Base-by-base conservation (phyloP, 2,888 invertebrate genomes). In the Philereme vetulata region DNA sequence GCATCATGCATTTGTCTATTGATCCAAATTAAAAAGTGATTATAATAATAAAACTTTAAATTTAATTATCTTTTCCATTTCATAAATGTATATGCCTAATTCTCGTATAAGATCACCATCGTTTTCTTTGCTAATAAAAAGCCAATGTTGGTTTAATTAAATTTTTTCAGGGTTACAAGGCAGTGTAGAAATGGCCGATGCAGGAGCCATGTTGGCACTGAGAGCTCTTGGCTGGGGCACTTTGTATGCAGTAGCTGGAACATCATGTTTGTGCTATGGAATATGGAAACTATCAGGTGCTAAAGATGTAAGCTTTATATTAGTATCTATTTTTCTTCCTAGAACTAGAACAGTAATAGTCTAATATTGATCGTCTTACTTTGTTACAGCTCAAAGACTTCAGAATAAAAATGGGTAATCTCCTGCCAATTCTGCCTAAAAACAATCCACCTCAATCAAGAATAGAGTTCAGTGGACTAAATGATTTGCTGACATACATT, bases 261-360 rank as follows among this genome's bases (percentile, higher is more conserved):
- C 97, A 56, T 94, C 97, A 6, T 83, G 96, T 51, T 84, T 98
- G 54, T 97, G 96, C 80, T 97, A 95, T 85, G 94, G 95, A 8
- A 93, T 97, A 61, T 98, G 97, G 97, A 98, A 98, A 86, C 77
- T 97, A 9, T 95, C 97, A 44, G 98, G 98, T 56, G 98, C 97
- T 33, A 94, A 94, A 75, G 94, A 96, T 93, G 97, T 97, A 92
- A 93, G 93, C 88, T 42, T 42, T 4, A 42, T 11, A 21, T 4
- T 10, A 7, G 32, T 57, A 40, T 21, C 40, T 5, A 40, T 10
- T 21, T 57, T 8, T 60, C 45, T 45, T 21, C 32, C 36, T 5
- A 36, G 8, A 38, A 38, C 38, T 38, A 38, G 7, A 4, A 8
- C 3, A 1, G 7, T 35, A 2, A 1, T 35, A 35, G 35, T 35